Percentiles rank a stretch among this genome's conserved stretches.
Evolutionary conservation across 2,888 invertebrate species (phyloP).

Genomic region (Perizoma flavofasciatum): DNA sequence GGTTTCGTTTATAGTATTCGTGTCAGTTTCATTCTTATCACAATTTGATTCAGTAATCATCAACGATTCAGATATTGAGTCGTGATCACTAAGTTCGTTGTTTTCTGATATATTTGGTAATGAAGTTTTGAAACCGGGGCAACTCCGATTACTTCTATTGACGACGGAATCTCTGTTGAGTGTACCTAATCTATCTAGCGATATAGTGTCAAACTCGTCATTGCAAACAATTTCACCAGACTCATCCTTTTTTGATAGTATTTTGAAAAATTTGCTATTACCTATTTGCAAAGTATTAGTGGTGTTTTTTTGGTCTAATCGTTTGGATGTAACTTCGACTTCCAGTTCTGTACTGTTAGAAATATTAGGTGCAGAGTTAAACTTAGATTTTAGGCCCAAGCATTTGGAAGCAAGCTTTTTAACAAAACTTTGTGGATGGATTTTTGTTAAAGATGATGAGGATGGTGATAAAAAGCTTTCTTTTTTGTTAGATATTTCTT

Average conservation of each 20-base stretch:
- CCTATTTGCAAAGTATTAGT: slow-evolving; percentile 68
- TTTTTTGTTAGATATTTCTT: slow-evolving; percentile 74
- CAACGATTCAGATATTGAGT: slow-evolving; percentile 59
- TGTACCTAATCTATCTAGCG: slow-evolving; percentile 71
- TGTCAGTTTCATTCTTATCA: slow-evolving; percentile 44
- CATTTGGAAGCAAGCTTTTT: slow-evolving; percentile 82
- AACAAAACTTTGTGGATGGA: slow-evolving; percentile 76
- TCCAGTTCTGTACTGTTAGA: slow-evolving; percentile 70
- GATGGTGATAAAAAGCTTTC: slow-evolving; percentile 74
- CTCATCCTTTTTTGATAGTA: slow-evolving; percentile 75
- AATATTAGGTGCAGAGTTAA: slow-evolving; percentile 80
- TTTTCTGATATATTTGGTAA: slow-evolving; percentile 79
- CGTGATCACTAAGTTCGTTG: slow-evolving; percentile 68
- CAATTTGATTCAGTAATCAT: slow-evolving; percentile 52
- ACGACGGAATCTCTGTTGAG: slow-evolving; percentile 73
- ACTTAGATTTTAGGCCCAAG: slow-evolving; percentile 79
- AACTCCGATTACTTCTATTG: slow-evolving; percentile 77
- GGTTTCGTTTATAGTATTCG: slow-evolving; percentile 52
- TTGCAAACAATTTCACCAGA: slow-evolving; percentile 74
- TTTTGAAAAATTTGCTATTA: slow-evolving; percentile 80
- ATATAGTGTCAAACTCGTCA: slow-evolving; percentile 79
- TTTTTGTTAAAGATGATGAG: slow-evolving; percentile 75
- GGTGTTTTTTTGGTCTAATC: slow-evolving; percentile 58
- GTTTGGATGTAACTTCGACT: slow-evolving; percentile 64
- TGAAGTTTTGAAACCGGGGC: slow-evolving; percentile 78